A percentile compares a stretch with the other conserved stretches of the same genome.
Conservation (phyloP, 2,888 invertebrate genomes). For the Sinopyrophorus schimmeli region DNA sequence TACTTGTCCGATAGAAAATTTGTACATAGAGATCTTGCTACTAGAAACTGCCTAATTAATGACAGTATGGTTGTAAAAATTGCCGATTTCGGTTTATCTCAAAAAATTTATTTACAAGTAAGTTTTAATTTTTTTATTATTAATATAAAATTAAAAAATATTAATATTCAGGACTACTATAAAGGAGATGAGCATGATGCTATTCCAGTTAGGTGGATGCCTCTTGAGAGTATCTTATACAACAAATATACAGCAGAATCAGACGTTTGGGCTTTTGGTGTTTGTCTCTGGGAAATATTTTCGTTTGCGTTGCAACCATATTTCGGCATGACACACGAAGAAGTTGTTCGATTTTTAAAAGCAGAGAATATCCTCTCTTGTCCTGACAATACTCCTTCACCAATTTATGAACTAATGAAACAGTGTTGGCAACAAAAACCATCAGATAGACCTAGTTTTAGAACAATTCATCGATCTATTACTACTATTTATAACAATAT, state of each 20-base stretch:
- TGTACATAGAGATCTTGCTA: constrained; percentile 94
- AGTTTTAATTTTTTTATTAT: constrained; percentile 1
- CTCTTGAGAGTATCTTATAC: constrained; percentile 92
- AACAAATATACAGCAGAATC: constrained; percentile 96
- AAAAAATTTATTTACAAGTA: constrained; percentile 86
- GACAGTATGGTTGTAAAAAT: constrained; percentile 95
- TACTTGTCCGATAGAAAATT: constrained; percentile 92
- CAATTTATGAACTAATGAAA: constrained; percentile 90
- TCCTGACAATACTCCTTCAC: constrained; percentile 86
- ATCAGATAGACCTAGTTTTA: constrained; percentile 82
- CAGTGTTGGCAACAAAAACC: constrained; percentile 92
- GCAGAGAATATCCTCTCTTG: constrained; percentile 89
- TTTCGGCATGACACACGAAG: constrained; percentile 96
- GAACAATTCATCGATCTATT: constrained; percentile 76
- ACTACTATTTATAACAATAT: constrained; percentile 49
- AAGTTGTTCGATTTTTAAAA: constrained; percentile 92
- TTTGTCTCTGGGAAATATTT: constrained; percentile 96
- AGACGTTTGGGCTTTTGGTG: constrained; percentile 97
- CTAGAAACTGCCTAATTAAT: constrained; percentile 93
- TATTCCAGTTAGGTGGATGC: constrained; percentile 98
- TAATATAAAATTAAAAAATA: not conserved
- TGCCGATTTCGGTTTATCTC: constrained; percentile 94
- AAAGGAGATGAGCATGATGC: constrained; percentile 95
- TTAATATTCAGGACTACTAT: constrained; percentile 72
- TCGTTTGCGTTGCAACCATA: constrained; percentile 96